Base-by-base conservation (phyloP, 2,797 vertebrate genomes). In the Chromobotia macracanthus region DNA sequence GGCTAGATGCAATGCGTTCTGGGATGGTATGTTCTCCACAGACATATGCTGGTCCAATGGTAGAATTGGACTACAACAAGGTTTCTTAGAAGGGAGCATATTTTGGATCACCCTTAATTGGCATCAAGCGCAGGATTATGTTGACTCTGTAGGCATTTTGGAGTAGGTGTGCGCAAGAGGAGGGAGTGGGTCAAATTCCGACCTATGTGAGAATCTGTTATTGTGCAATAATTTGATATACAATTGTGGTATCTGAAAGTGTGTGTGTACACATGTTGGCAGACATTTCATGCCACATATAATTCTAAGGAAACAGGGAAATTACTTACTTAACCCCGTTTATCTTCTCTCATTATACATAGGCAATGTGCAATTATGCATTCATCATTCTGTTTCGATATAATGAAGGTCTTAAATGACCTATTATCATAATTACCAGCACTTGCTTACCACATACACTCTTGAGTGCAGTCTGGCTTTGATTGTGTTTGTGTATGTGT, bases 281-380 rank as follows among this genome's bases (percentile, higher is more conserved):
- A 75, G 38, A 35, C 13, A 46, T 75, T 83, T 35, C 23, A 80
- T 3, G 3, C 35, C 71, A 70, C 72, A 78, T 80, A 77, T 76
- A 87, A 83, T 74, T 84, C n/a, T 80, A 77, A 85, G 65, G 65
- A 81, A 79, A 15, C 48, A 35, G 18, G 53, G 25, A 69, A 81
- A 41, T 81, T 53, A 53, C 58, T 68, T 74, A 80, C 58, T 68
- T 74, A 80, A 46, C 60, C 75, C 44, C 66, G 38, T 65, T 69
- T 64, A 35, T 53, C 12, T 58, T 5, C 67, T 28, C 38, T 56
- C 11, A 19, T 23, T 53, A 60, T 19, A 44, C 74, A 31, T 31
- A 5, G 31, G 31, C 31, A 31, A 76, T 31, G 51, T 55, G 21
- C 21, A 82, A 68, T 53, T 67, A 72, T 67, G 28, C 18, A 48